These are phyloP conservation scores for Hozukius guyotensis DNA, from an alignment of 2,797 vertebrate species.

Conservation along the genomic window DNA sequence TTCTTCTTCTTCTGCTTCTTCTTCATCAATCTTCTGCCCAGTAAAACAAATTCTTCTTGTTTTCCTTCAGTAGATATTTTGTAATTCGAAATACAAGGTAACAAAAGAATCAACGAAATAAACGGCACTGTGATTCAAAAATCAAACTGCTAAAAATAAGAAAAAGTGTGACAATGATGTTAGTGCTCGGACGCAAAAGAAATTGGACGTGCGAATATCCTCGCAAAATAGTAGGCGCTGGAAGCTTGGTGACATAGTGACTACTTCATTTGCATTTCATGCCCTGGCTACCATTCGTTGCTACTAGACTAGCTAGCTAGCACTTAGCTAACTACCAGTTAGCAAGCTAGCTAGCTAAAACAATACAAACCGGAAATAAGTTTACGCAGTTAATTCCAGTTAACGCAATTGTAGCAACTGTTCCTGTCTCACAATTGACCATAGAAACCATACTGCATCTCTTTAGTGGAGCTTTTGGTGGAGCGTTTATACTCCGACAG, in stretches of 20 bases:
- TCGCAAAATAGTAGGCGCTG: not conserved
- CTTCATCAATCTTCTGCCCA: not conserved
- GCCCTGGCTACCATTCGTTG: not conserved
- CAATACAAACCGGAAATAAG: accelerated
- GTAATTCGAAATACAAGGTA: not conserved
- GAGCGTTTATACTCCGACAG: not conserved
- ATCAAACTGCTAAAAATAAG: not conserved
- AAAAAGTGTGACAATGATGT: not conserved
- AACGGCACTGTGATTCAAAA: not conserved
- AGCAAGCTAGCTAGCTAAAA: not conserved
- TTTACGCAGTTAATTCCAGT: not conserved
- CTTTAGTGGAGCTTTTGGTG: not conserved
- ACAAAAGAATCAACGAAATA: not conserved
- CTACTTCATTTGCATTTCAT: not conserved
- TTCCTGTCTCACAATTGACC: not conserved
- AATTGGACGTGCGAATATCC: no score
- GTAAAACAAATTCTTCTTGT: not conserved
- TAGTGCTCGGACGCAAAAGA: not conserved
- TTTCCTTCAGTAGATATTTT: not conserved
- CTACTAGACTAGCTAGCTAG: not conserved
- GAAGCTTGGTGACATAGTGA: not conserved
- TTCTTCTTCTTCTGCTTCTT: not conserved
- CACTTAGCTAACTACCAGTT: not conserved
- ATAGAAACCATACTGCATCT: not conserved
- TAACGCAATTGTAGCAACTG: not conserved